Evolutionary conservation across 2,113 vertebrate genomes (phyloP).

Genomic region (Galemys pyrenaicus): DNA sequence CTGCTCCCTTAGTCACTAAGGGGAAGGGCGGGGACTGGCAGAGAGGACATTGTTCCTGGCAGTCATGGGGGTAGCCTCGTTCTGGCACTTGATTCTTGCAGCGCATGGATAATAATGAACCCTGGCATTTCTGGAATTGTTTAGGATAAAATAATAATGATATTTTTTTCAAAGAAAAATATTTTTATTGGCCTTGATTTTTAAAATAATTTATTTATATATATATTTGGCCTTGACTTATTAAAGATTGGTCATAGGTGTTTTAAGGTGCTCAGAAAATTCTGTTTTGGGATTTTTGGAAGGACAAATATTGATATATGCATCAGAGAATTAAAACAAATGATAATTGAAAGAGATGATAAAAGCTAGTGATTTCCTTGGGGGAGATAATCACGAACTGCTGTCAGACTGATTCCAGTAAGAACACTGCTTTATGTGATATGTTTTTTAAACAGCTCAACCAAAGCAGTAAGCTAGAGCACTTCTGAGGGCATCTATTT

Average conservation of each 20-base stretch:
- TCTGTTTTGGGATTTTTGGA: conserved; percentile 63
- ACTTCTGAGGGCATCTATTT: background rate
- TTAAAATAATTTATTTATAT: background rate
- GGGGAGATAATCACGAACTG: conserved; percentile 57
- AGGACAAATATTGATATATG: conserved; percentile 38
- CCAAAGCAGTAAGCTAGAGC: conserved; percentile 26
- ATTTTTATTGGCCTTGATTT: background rate
- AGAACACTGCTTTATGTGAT: conserved; percentile 74
- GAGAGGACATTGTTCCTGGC: background rate
- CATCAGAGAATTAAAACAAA: conserved; percentile 48
- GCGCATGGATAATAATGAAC: background rate
- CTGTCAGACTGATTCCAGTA: conserved; percentile 61
- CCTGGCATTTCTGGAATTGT: background rate
- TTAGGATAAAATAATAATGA: background rate
- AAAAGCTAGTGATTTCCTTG: conserved; percentile 63
- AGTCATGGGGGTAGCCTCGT: background rate
- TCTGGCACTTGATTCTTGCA: background rate
- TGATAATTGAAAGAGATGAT: conserved; percentile 67
- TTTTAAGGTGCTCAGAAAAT: conserved; percentile 56
- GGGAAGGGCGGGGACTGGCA: background rate
- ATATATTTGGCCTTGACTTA: conserved; percentile 20
- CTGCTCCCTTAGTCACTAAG: background rate
- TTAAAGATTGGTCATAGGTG: background rate
- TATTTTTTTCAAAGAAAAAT: background rate
- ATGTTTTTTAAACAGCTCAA: conserved; percentile 77